Conservation (phyloP, 2,797 vertebrate species). For the Neosalanx taihuensis region DNA sequence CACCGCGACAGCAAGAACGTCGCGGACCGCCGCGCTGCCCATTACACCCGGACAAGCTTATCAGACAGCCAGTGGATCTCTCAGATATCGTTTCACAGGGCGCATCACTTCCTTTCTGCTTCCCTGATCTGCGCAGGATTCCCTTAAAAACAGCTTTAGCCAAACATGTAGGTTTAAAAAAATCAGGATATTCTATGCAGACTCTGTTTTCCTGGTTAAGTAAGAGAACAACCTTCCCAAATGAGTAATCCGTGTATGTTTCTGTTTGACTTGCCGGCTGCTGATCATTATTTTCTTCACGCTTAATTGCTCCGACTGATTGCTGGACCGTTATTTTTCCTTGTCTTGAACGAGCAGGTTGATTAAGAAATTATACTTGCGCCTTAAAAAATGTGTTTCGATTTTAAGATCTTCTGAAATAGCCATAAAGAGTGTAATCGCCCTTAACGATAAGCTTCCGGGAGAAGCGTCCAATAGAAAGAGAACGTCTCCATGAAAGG, state of each 20-base stretch:
- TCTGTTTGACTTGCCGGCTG: neutral
- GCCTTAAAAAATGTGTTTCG: too few relatives aligned
- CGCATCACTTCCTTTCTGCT: neutral
- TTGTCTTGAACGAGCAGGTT: neutral
- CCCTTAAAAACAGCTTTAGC: neutral
- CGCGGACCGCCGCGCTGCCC: neutral
- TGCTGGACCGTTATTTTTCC: neutral
- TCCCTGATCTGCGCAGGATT: neutral
- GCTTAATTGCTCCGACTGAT: neutral
- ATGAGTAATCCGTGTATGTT: too few relatives aligned
- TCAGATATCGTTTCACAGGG: neutral
- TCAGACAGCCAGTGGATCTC: neutral
- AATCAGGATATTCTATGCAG: too few relatives aligned
- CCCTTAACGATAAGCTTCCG: too few relatives aligned
- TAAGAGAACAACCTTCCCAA: neutral
- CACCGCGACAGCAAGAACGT: neutral
- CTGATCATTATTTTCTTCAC: neutral
- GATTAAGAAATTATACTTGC: neutral
- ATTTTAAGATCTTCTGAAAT: too few relatives aligned
- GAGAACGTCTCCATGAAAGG: too few relatives aligned
- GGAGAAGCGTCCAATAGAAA: too few relatives aligned
- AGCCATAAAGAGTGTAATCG: too few relatives aligned
- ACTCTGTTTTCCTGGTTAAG: too few relatives aligned
- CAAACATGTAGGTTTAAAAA: too few relatives aligned
- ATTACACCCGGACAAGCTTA: neutral